Conservation (phyloP, 2,888 invertebrate species). For the Apodemia duryi region DNA sequence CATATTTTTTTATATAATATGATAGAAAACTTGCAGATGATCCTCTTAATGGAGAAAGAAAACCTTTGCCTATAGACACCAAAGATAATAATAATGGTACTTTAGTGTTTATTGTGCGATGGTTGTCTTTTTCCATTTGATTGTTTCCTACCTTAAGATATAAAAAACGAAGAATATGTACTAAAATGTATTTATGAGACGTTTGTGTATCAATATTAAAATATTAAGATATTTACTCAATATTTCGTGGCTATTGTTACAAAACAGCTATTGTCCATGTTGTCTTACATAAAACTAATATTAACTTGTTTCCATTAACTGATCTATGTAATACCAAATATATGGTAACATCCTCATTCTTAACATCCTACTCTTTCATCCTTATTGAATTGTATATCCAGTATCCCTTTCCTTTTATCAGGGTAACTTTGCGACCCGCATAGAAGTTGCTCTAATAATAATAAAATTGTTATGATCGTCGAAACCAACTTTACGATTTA, state of each 20-base stretch:
- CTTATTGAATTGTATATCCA: slow-evolving; percentile 16
- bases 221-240: not conserved
- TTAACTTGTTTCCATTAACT: slow-evolving; percentile 1
- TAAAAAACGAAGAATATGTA: no score
- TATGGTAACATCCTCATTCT: slow-evolving; percentile 17
- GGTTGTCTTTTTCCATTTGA: no score
- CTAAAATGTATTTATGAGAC: no score
- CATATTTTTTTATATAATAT: no score
- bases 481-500: slow-evolving; percentile 61
- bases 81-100: no score
- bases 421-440: slow-evolving; percentile 37
- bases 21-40: no score
- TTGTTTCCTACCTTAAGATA: no score
- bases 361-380: slow-evolving; percentile 25
- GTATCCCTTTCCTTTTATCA: slow-evolving; percentile 33
- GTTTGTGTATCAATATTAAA: not conserved
- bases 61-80: no score
- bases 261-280: not conserved
- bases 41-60: no score
- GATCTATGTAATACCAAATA: not conserved
- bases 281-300: slow-evolving; percentile 8
- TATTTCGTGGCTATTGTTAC: not conserved
- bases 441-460: slow-evolving; percentile 48
- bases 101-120: no score
- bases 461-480: slow-evolving; percentile 69